A percentile compares a stretch with the other conserved stretches of the same genome.
Evolutionary conservation across 1,140 invertebrate species (phyloP).

Genomic region (Penaeus japonicus): DNA sequence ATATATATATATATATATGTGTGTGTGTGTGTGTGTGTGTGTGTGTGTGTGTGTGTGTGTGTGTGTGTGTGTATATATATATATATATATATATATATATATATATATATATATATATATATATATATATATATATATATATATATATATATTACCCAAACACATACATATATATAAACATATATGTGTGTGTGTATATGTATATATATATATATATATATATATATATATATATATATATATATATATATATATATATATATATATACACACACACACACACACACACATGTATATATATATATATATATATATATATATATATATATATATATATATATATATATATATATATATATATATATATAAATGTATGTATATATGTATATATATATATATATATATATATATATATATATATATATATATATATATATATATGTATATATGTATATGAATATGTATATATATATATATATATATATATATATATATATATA

Average conservation of each 20-base stretch:
- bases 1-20: background rate
- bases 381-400: background rate
- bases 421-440: background rate
- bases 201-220: slow-evolving; percentile 6
- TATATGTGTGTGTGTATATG: too few relatives aligned
- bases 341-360: slow-evolving; percentile 6
- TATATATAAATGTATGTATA: background rate
- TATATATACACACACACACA: background rate
- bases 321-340: background rate
- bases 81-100: background rate
- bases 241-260: background rate
- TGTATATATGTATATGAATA: background rate
- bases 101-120: slow-evolving; percentile 6
- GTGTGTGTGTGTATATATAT: background rate
- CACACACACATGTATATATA: background rate
- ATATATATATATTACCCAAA: background rate
- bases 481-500: slow-evolving; percentile 6
- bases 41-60: background rate
- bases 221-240: background rate
- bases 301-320: background rate
- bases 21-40: background rate
- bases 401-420: background rate
- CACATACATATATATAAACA: background rate
- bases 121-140: background rate
- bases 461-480: background rate